Evolutionary conservation across 2,888 invertebrate genomes (phyloP), one percentile per base, ranked within the genome.

Genomic region (Stenichneumon culpator): DNA sequence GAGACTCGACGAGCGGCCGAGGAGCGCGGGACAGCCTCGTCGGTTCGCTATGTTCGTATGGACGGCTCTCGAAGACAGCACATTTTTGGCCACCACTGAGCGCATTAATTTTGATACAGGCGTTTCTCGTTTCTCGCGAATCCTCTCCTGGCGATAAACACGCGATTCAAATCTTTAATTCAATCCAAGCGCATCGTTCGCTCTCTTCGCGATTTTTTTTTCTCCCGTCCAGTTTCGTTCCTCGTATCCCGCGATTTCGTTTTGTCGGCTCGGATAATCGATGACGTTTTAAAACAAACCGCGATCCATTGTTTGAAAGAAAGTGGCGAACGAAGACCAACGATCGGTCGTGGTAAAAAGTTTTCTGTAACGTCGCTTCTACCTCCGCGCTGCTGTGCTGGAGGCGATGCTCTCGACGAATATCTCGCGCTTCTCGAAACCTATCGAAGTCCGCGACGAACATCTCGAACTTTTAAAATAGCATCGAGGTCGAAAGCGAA

Each of bases 381-480:
- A 50, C 44, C 52, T 28, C 19, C 3, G 50, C 52, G 25, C 32
- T 32, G 47, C 47, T 6, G 14, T 44, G n/a, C 60, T 63, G 70
- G 63, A 72, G n/a, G 52, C 36, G n/a, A 36, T 36, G 32, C 39
- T 79, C 47, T 60, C 69, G 60, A 70, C 25, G 57, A 57, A 52
- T 72, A 79, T 65, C 63, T 52, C 36, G 60, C 70, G 63, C 50
- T 79, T 63, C 70, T 79, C 70, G 70, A 72, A 79, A 63, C 44
- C 50, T 79, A 79, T 79, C 79, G 79, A 79, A 70, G 47, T 77
- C 36, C 54, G 52, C 22, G 79, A 87, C 77, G 74, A 70, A 75
- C 82, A 83, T 86, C 84, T 82, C 82, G 86, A 86, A 87, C 82
- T 89, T 90, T 89, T 87, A 90, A 90, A 91, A 91, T 91, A 90